phyloP scores from a whole-genome alignment of 2,113 vertebrate species.

The Ictidomys tridecemlineatus region DNA sequence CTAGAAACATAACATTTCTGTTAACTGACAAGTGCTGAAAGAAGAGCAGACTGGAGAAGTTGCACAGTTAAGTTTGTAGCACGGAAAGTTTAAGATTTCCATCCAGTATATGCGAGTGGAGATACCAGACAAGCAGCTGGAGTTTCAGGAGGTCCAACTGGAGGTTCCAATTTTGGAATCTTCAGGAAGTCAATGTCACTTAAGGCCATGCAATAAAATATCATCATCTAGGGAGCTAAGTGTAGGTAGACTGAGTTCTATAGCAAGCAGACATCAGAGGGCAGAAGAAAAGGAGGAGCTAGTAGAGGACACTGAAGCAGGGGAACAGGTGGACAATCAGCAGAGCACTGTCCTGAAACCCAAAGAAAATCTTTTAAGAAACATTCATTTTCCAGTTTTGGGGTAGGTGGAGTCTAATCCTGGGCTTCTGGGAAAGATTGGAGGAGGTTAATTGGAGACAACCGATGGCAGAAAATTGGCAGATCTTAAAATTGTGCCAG shows the following conservation, averaged over 20 bases:
- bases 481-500: neutral
- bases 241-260: neutral
- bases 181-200: neutral
- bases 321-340: neutral
- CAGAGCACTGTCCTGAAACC: neutral
- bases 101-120: neutral
- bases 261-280: neutral
- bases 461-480: neutral
- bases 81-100: neutral
- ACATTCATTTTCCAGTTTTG: neutral
- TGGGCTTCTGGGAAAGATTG: neutral
- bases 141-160: neutral
- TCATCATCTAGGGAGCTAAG: neutral
- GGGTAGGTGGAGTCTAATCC: neutral
- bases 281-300: neutral
- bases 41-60: neutral
- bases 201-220: neutral
- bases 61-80: neutral
- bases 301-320: neutral
- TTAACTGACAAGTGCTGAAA: neutral
- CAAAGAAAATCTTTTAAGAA: neutral
- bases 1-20: neutral
- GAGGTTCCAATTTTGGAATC: neutral
- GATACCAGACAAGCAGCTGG: neutral
- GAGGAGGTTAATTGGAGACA: neutral